Base-by-base conservation (phyloP, 2,797 vertebrate species). In the Microhierax caerulescens region DNA sequence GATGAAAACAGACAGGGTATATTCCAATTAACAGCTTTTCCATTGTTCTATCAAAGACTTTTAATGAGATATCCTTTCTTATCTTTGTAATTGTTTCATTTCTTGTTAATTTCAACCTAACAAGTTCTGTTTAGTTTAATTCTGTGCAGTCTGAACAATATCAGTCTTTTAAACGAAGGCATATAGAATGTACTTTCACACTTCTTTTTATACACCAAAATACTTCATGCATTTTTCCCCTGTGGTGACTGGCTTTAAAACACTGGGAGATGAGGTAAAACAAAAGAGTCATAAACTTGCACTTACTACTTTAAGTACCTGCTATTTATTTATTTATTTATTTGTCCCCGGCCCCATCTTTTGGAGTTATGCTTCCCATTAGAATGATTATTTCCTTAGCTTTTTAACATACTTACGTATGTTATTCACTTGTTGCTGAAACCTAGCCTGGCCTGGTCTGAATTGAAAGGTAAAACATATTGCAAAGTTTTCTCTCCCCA, bases 211-310 rank as follows among this genome's bases (percentile, higher is more conserved):
- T 27, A 13, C 25, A 45, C 10, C 51, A 75, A 77, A 59, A 8
- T 30, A 67, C 6, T 78, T 88, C 1, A 1, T 34, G 8, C 4
- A 5, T 36, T 65, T 34, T 18, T 4, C 0, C 2, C 7, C 3
- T 0, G 2, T 5, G 27, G 3, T 54, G 14, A 69, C 9, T 51
- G 7, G 3, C 5, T 78, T 91, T 61, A 48, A 34, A 53, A 32
- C 34, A 54, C 3, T 28, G 11, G 4, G 5, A 86, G 11, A 28
- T 50, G 7, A 45, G 22, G 22, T 30, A 72, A 85, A 80, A 32
- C 14, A 3, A 25, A 28, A 53, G 11, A 65, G 25, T 54, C 3
- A n/a, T 10, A 39, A 23, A 11, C 9, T 90, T 79, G 3, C 3
- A 41, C 6, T 65, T 61, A 18, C 4, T 56, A 12, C 3, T 86